phyloP scores from a whole-genome alignment of 2,797 vertebrate species.

The Xyrichtys novacula region DNA sequence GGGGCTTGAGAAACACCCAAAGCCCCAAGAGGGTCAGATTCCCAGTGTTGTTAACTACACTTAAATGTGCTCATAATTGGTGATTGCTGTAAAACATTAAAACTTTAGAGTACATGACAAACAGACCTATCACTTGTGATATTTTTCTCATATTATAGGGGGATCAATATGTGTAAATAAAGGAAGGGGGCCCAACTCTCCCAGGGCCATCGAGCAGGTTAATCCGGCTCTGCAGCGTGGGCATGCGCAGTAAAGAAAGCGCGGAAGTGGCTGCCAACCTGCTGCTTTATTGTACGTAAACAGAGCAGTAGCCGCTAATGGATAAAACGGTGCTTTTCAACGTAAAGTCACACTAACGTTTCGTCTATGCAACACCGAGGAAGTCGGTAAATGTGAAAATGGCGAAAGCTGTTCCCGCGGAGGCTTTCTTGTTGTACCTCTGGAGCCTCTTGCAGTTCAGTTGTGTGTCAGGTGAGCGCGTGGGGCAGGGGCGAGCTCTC shows the following conservation, averaged over 20 bases:
- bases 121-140: no score
- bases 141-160: no score
- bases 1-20: no score
- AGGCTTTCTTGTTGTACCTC: constrained; percentile 33
- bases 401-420: constrained; percentile 16
- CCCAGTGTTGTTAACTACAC: no score
- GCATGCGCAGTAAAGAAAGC: constrained; percentile 31
- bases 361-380: neutral
- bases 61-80: no score
- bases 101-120: no score
- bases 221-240: neutral
- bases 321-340: neutral
- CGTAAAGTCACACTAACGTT: neutral
- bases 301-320: neutral
- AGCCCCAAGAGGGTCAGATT: no score
- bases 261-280: constrained; percentile 20
- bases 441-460: constrained; percentile 55
- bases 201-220: neutral
- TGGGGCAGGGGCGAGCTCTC: neutral
- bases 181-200: neutral
- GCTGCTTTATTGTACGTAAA: neutral
- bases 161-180: neutral
- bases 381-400: constrained; percentile 46
- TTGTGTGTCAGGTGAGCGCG: constrained; percentile 63
- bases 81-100: no score